phyloP scores from a whole-genome alignment of 2,113 vertebrate species.

The Pelobates fuscus region DNA sequence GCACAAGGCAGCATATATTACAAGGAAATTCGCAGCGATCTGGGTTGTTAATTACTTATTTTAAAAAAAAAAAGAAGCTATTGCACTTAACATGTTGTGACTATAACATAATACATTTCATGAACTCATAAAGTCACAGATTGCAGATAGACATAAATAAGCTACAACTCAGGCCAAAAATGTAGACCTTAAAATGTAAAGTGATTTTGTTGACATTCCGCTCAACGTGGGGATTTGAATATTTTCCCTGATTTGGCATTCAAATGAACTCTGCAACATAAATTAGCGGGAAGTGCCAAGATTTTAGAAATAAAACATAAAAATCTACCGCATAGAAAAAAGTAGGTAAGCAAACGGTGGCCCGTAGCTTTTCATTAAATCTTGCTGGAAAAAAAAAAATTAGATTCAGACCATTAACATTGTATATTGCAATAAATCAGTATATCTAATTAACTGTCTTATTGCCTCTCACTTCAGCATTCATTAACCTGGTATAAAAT shows the following conservation, averaged over 20 bases:
- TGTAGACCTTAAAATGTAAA: constrained; percentile 29
- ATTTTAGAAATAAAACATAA: constrained; percentile 46
- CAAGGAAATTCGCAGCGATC: neutral
- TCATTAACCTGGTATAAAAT: constrained; percentile 47
- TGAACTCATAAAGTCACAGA: constrained; percentile 31
- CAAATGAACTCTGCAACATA: constrained; percentile 38
- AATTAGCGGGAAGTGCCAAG: constrained; percentile 32
- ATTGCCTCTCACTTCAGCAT: constrained; percentile 35
- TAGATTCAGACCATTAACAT: constrained; percentile 42
- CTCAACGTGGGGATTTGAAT: constrained; percentile 28
- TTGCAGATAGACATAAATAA: constrained; percentile 38
- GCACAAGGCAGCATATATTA: constrained; percentile 21
- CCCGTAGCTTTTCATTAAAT: constrained; percentile 45
- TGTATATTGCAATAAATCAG: constrained; percentile 46
- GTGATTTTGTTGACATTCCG: constrained; percentile 19
- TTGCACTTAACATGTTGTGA: constrained; percentile 30
- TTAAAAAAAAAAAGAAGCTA: constrained; percentile 19
- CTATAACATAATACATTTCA: constrained; percentile 34
- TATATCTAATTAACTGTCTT: constrained; percentile 44
- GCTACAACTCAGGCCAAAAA: constrained; percentile 17
- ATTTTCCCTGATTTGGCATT: constrained; percentile 38
- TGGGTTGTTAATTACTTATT: constrained; percentile 33
- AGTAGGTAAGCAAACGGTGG: constrained; percentile 34
- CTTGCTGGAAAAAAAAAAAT: constrained; percentile 33
- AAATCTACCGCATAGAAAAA: constrained; percentile 30